Evolutionary conservation across 2,113 vertebrate species (phyloP).

Genomic region (Macrotus californicus): DNA sequence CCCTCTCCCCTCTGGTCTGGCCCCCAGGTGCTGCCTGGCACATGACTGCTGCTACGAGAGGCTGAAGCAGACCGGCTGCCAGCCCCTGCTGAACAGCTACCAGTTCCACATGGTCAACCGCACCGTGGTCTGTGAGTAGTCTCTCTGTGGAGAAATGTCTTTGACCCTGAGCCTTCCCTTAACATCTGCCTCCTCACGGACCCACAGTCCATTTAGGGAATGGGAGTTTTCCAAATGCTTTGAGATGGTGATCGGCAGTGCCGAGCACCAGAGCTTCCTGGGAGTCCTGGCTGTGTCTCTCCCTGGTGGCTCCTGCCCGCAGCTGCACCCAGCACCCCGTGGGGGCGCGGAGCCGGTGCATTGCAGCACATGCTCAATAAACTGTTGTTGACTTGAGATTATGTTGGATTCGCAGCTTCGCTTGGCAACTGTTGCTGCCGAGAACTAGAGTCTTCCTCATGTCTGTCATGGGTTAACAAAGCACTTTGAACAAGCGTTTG

Average conservation of each 20-base stretch:
- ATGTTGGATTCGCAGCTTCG: not conserved
- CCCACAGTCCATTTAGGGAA: not conserved
- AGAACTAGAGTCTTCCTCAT: not conserved
- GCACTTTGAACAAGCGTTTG: conserved; percentile 30
- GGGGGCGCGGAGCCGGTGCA: accelerated
- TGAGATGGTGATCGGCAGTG: not conserved
- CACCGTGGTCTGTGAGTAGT: conserved; percentile 66
- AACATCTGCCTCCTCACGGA: not conserved
- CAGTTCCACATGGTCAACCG: not conserved
- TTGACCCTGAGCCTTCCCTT: not conserved
- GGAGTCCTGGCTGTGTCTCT: not conserved
- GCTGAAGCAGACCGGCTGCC: conserved; percentile 56
- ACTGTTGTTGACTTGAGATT: not conserved
- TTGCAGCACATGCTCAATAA: not conserved
- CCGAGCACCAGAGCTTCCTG: not conserved
- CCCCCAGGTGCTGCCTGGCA: conserved; percentile 68
- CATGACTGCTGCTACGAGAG: conserved; percentile 74
- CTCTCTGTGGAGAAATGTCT: not conserved
- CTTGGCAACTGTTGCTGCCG: not conserved
- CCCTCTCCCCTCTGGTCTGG: not conserved
- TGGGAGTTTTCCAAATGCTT: not conserved
- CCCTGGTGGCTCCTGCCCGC: too few species aligned
- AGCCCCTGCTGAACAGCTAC: conserved; percentile 65
- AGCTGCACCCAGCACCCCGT: not conserved
- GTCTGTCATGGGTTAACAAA: not conserved